Percentiles rank a stretch among this genome's conserved stretches.
Evolutionary conservation across 2,797 vertebrate genomes (phyloP).

Genomic region (Acropternis orthonyx): DNA sequence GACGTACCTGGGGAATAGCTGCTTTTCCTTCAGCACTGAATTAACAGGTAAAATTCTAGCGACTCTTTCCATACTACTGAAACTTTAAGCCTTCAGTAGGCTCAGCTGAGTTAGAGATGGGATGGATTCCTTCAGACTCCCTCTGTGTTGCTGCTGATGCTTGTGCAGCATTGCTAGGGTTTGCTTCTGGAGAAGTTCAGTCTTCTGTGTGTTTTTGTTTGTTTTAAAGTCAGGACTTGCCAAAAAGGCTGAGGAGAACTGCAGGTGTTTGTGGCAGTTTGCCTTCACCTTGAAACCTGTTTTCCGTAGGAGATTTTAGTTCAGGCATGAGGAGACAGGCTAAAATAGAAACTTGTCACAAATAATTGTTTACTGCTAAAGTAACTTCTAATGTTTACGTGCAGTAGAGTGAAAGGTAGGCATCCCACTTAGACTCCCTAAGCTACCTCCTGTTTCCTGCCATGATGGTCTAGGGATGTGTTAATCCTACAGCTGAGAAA

Average conservation of each 20-base stretch:
- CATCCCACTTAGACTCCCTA: neutral
- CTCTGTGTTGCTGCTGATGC: neutral
- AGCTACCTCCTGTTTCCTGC: neutral
- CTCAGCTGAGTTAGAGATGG: neutral
- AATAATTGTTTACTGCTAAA: neutral
- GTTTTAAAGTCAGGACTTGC: neutral
- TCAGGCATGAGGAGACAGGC: neutral
- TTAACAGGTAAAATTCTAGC: neutral
- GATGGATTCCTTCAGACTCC: neutral
- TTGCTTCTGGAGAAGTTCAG: neutral
- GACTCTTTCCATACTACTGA: neutral
- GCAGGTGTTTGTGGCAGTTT: neutral
- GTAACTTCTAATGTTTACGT: neutral
- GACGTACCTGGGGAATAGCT: neutral
- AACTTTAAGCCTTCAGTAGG: neutral
- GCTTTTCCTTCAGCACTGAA: neutral
- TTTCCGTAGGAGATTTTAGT: neutral
- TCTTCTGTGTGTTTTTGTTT: neutral
- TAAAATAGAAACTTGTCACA: neutral
- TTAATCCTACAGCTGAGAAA: neutral
- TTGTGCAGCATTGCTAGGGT: neutral
- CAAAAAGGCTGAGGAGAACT: neutral
- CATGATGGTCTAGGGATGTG: neutral
- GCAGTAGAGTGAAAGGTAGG: neutral
- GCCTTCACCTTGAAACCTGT: neutral